Evolutionary conservation across 2,888 invertebrate genomes (phyloP), one percentile per base, ranked within the genome.

Genomic region (Lysandra bellargus): DNA sequence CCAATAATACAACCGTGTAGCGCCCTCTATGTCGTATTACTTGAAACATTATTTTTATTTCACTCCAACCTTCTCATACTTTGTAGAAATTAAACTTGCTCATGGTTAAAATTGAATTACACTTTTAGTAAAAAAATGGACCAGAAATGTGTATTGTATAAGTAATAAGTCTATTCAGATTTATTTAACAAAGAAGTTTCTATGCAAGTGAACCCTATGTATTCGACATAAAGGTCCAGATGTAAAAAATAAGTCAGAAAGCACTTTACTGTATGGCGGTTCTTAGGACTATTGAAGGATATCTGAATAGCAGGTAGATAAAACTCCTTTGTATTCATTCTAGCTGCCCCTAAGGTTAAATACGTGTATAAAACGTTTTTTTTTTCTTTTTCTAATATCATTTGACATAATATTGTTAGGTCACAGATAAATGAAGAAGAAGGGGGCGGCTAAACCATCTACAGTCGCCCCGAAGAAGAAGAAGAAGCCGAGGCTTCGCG

Each of bases 251-350:
- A 49, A 49, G 9, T 49, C 49, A 57, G 53, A 57, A 4, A 1
- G 4, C 53, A 57, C 53, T 57, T 49, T 49, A 9, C 17, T 40
- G 73, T 73, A 73, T 72, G 23, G 73, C 73, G 17, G 40, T 73
- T 73, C 7, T 73, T 6, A 73, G 73, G 73, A 73, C 73, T 6
- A 73, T 73, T 73, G 40, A 44, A 72, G 7, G 6, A 7, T 73
- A 33, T 69, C 44, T 73, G 73, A 73, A 73, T 73, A 73, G 73
- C 74, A 74, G 74, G 74, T 74, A 74, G 74, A 74, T 74, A 44
- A 74, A 23, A 72, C 72, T 7, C 33, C 69, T 69, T 33, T 69
- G 33, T 69, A 37, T 69, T 69, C 33, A 33, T 33, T 69, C 4
- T 69, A 69, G 33, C 33, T 69, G 69, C 5, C 33, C 33, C 33